These are phyloP conservation scores for Paramisgurnus dabryanus DNA, from an alignment of 2,113 vertebrate species.

Conservation along the genomic window DNA sequence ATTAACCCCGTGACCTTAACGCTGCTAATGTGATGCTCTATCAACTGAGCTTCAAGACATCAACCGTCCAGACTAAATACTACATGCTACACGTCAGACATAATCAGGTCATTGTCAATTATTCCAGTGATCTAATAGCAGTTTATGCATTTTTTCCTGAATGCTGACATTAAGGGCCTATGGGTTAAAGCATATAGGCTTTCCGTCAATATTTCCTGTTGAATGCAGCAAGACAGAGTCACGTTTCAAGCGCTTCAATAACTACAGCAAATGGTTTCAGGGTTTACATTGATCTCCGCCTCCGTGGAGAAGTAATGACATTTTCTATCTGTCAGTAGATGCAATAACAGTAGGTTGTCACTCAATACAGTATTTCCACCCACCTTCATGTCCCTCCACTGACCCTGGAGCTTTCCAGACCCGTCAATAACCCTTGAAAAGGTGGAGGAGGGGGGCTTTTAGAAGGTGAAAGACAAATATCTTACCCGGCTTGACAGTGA, in stretches of 20 bases:
- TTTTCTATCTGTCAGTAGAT: constrained; percentile 58
- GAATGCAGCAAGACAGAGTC: constrained; percentile 10
- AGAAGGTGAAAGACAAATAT: constrained; percentile 56
- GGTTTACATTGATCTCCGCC: constrained; percentile 29
- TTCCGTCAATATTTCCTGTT: neutral
- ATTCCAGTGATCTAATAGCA: constrained; percentile 26
- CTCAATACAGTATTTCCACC: constrained; percentile 55
- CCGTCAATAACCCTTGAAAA: constrained; percentile 61
- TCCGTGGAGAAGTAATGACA: constrained; percentile 53
- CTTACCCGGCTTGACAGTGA: constrained; percentile 48
- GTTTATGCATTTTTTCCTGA: neutral
- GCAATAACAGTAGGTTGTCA: constrained; percentile 49
- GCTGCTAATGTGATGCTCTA: too few species aligned
- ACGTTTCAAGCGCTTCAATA: neutral
- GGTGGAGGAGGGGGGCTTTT: constrained; percentile 26
- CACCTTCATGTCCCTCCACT: constrained; percentile 28
- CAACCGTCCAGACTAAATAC: neutral
- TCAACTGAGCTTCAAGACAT: neutral
- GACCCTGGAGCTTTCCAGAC: constrained; percentile 50
- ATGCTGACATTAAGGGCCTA: constrained; percentile 7
- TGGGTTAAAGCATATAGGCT: neutral
- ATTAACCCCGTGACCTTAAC: too few species aligned
- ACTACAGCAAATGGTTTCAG: neutral
- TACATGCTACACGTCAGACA: neutral
- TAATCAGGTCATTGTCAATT: constrained; percentile 26